Evolutionary conservation across 2,113 vertebrate species (phyloP).

Genomic region (Irena cyanogastra): DNA sequence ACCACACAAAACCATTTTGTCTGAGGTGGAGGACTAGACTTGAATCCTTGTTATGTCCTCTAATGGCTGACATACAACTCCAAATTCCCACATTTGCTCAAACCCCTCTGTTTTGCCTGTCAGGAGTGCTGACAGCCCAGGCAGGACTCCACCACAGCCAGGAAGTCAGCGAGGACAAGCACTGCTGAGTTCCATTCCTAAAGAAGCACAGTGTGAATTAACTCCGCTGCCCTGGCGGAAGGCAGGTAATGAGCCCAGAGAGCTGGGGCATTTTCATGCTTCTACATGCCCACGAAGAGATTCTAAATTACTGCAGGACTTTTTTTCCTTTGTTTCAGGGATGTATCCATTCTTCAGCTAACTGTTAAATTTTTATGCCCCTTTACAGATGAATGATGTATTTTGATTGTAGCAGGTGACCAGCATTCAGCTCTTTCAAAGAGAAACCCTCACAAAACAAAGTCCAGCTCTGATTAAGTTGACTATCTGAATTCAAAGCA

Average conservation of each 20-base stretch:
- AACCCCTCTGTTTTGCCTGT: neutral
- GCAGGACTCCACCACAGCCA: neutral
- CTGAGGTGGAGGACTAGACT: neutral
- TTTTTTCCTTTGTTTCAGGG: neutral
- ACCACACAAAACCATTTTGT: neutral
- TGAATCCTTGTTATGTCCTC: neutral
- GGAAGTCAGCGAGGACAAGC: neutral
- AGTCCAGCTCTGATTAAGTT: constrained; percentile 64
- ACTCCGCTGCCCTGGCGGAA: neutral
- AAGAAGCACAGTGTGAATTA: neutral
- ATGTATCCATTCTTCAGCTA: neutral
- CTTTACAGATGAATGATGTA: constrained; percentile 14
- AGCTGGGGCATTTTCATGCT: neutral
- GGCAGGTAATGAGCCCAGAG: neutral
- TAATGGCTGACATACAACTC: neutral
- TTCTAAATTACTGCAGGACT: neutral
- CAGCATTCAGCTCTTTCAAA: constrained; percentile 4
- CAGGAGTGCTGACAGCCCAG: neutral
- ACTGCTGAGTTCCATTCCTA: neutral
- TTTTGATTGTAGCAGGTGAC: constrained; percentile 31
- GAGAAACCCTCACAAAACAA: constrained; percentile 29
- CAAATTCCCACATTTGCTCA: neutral
- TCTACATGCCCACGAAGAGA: neutral
- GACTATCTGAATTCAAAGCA: constrained; percentile 78
- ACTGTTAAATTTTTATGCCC: constrained; percentile 19